A percentile compares a stretch with the other conserved stretches of the same genome.
Conservation (phyloP, 2,113 vertebrate species). For the Plecturocebus donacophilus region DNA sequence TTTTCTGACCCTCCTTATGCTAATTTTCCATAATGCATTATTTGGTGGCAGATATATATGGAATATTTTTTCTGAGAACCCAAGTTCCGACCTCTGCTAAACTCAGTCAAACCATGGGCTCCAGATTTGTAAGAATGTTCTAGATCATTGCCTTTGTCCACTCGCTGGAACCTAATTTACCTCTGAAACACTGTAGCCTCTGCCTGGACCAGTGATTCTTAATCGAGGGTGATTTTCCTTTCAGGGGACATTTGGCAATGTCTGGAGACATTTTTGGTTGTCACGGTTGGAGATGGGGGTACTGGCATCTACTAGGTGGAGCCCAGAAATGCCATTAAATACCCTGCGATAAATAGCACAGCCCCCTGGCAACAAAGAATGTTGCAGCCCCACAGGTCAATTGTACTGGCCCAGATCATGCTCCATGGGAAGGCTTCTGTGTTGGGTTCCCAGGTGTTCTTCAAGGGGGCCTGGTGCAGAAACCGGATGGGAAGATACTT, state of each 20-base stretch:
- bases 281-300: background rate
- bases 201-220: background rate
- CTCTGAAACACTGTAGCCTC: background rate
- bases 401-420: background rate
- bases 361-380: background rate
- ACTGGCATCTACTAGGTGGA: background rate
- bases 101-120: background rate
- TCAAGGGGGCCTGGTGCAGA: too few species aligned
- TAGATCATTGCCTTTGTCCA: background rate
- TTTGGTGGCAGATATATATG: background rate
- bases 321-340: background rate
- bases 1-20: background rate
- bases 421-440: background rate
- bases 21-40: background rate
- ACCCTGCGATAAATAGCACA: accelerated
- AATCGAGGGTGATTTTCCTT: background rate
- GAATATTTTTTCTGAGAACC: background rate
- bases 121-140: background rate
- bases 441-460: background rate
- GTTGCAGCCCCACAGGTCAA: background rate
- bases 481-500: too few species aligned
- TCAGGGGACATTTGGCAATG: background rate
- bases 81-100: background rate
- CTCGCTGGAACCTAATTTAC: background rate
- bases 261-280: background rate